Evolutionary conservation across 2,113 vertebrate species (phyloP).

Genomic region (Sceloporus undulatus): DNA sequence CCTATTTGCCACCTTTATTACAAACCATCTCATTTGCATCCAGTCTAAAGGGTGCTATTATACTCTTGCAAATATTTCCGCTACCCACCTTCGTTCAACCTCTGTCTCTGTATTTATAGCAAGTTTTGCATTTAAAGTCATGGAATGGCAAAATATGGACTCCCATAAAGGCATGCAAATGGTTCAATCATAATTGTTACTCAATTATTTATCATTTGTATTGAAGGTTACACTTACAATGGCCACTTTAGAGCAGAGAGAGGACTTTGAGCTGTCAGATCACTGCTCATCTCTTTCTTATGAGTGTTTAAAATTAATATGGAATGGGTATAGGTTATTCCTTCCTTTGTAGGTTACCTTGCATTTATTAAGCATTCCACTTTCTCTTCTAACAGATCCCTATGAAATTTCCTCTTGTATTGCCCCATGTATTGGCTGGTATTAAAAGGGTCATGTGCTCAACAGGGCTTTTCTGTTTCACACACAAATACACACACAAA

Average conservation of each 20-base stretch:
- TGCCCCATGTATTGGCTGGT: not conserved
- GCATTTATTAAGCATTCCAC: not conserved
- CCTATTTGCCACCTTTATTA: too few species aligned
- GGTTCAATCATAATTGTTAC: slow-evolving; percentile 21
- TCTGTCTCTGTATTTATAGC: slow-evolving; percentile 25
- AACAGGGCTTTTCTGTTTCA: not conserved
- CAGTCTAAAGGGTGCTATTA: not conserved
- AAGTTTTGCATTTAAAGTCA: slow-evolving; percentile 19
- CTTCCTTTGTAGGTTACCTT: not conserved
- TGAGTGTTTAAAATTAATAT: slow-evolving; percentile 25
- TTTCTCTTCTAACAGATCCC: slow-evolving; percentile 9
- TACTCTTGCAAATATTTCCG: not conserved
- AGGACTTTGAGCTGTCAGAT: not conserved
- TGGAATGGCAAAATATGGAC: not conserved
- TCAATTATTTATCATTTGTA: slow-evolving; percentile 28
- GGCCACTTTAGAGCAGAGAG: not conserved
- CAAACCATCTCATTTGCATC: not conserved
- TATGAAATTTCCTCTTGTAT: slow-evolving; percentile 20
- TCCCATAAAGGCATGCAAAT: not conserved
- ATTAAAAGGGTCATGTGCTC: not conserved
- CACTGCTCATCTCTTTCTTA: not conserved
- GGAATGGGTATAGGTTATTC: slow-evolving; percentile 5
- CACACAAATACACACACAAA: too few species aligned
- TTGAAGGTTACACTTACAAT: slow-evolving; percentile 2
- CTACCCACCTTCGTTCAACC: not conserved